Percentiles rank a stretch among this genome's conserved stretches.
phyloP scores from a whole-genome alignment of 1,140 invertebrate species.

The Gryllus bimaculatus region DNA sequence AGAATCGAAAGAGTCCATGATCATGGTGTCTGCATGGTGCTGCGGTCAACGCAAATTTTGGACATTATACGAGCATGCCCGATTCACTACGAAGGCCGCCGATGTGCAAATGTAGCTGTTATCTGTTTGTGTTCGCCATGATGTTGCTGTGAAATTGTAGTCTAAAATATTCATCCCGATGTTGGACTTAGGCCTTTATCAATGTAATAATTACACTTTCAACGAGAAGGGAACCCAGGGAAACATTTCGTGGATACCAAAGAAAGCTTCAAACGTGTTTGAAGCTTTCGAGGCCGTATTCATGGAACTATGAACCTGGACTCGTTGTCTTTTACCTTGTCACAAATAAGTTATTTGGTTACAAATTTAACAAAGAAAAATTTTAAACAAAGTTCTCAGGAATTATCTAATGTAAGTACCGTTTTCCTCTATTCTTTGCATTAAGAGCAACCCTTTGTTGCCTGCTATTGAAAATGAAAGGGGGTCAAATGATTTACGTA shows the following conservation, averaged over 20 bases:
- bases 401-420: conserved; percentile 62
- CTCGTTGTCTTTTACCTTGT: conserved; percentile 93
- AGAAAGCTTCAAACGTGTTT: conserved; percentile 77
- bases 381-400: conserved; percentile 76
- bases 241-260: conserved; percentile 51
- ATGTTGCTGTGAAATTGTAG: conserved; percentile 30
- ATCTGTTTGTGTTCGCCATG: conserved; percentile 23
- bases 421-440: not conserved
- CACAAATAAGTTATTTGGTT: conserved; percentile 94
- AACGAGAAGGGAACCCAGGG: conserved; percentile 44
- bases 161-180: conserved; percentile 39
- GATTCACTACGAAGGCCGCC: not conserved
- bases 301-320: conserved; percentile 98
- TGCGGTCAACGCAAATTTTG: not conserved
- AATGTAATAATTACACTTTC: conserved; percentile 49
- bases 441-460: no score
- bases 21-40: no score
- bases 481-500: no score
- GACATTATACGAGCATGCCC: not conserved
- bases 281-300: conserved; percentile 70
- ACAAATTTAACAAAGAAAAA: conserved; percentile 92
- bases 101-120: not conserved
- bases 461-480: no score
- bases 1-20: no score
- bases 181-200: conserved; percentile 52